phyloP scores from a whole-genome alignment of 2,113 vertebrate genomes.

The Chauna torquata region DNA sequence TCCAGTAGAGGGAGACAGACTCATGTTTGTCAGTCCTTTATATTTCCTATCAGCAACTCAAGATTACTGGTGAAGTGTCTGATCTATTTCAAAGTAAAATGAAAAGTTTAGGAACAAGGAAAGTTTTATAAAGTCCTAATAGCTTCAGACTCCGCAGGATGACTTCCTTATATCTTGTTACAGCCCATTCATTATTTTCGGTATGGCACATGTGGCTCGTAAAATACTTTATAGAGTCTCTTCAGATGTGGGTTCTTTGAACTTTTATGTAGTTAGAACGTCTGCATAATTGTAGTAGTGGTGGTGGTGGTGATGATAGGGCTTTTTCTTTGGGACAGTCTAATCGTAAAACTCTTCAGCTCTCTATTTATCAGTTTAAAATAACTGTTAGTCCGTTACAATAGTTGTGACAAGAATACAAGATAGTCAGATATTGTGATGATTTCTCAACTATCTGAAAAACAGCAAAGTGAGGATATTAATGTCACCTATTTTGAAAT shows the following conservation, averaged over 20 bases:
- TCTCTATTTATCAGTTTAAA: neutral
- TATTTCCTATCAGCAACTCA: constrained; percentile 49
- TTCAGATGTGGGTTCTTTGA: constrained; percentile 60
- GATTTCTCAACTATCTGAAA: neutral
- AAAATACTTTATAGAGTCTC: constrained; percentile 25
- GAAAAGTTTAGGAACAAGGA: constrained; percentile 39
- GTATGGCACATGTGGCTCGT: constrained; percentile 48
- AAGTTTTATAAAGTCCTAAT: constrained; percentile 41
- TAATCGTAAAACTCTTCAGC: neutral
- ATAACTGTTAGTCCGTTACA: neutral
- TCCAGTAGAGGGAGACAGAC: constrained; percentile 61
- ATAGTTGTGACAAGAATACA: neutral
- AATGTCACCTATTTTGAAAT: neutral
- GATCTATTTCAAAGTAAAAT: constrained; percentile 66
- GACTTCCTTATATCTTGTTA: constrained; percentile 61
- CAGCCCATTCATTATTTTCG: constrained; percentile 53
- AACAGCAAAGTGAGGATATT: neutral
- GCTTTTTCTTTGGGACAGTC: neutral
- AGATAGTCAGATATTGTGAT: neutral
- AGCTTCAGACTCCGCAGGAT: constrained; percentile 15
- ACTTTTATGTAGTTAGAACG: neutral
- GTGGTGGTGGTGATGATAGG: constrained; percentile 16
- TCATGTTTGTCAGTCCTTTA: neutral
- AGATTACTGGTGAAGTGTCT: constrained; percentile 47
- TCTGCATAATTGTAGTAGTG: neutral